Evolutionary conservation across 2,113 vertebrate species (phyloP).

Genomic region (Sterrhoptilus dennistouni): DNA sequence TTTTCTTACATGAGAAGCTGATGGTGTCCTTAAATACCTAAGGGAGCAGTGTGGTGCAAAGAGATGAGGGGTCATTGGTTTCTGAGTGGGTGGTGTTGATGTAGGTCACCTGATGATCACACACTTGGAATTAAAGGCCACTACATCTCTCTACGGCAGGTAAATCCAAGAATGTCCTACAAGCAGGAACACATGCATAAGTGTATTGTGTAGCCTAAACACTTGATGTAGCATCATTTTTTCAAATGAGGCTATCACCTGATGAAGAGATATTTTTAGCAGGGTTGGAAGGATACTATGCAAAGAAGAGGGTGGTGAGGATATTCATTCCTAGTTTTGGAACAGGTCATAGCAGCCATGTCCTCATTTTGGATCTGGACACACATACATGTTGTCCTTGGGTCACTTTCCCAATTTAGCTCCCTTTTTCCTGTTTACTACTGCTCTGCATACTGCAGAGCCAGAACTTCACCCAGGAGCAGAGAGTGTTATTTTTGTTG

Average conservation of each 20-base stretch:
- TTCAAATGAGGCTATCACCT: neutral
- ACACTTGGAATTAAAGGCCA: constrained; percentile 74
- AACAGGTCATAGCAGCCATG: neutral
- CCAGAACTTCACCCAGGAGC: neutral
- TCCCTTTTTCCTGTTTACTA: constrained; percentile 14
- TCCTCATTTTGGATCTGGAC: neutral
- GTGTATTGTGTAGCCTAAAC: neutral
- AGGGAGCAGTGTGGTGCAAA: constrained; percentile 72
- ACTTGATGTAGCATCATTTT: neutral
- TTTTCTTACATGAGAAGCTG: constrained; percentile 67
- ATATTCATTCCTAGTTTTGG: neutral
- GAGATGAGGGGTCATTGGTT: constrained; percentile 71
- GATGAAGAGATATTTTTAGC: neutral
- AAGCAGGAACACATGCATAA: neutral
- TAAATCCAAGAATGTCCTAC: neutral
- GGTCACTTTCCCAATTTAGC: neutral
- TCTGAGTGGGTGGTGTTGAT: constrained; percentile 82
- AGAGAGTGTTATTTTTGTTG: neutral
- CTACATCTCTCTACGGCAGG: constrained; percentile 78
- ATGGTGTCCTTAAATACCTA: constrained; percentile 75
- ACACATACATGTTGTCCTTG: neutral
- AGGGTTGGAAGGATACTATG: neutral
- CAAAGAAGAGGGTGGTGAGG: neutral
- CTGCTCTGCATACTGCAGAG: neutral
- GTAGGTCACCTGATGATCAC: constrained; percentile 76